phyloP scores from a whole-genome alignment of 2,113 vertebrate genomes.

The Danionella cerebrum region DNA sequence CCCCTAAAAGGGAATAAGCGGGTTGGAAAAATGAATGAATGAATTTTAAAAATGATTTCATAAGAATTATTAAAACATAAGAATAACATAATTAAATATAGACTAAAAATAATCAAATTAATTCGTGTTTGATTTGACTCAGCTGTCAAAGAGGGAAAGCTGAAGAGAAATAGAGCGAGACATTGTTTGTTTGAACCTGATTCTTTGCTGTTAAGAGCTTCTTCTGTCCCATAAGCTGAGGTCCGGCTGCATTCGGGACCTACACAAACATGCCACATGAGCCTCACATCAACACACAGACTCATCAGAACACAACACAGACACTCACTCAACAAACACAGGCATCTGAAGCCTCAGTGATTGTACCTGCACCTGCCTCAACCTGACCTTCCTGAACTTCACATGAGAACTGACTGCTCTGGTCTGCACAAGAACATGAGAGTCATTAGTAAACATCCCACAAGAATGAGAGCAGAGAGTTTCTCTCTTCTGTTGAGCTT shows the following conservation, averaged over 20 bases:
- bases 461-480: no score
- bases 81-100: no score
- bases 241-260: slow-evolving; percentile 1
- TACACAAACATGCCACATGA: slow-evolving; percentile 10
- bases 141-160: neutral
- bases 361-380: slow-evolving; percentile 11
- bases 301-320: neutral
- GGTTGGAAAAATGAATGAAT: no score
- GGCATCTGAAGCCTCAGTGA: neutral
- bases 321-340: neutral
- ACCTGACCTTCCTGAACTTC: slow-evolving; percentile 6
- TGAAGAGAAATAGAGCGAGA: neutral
- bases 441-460: neutral
- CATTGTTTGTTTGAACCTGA: slow-evolving; percentile 8
- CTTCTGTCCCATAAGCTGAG: slow-evolving; percentile 6
- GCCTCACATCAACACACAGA: neutral
- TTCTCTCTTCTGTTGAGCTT: no score
- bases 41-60: no score
- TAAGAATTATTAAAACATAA: no score
- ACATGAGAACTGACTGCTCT: slow-evolving; percentile 9
- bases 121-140: neutral
- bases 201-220: slow-evolving; percentile 14
- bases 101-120: neutral
- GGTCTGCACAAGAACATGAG: neutral
- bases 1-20: no score